Percentiles rank a stretch among this genome's conserved stretches.
phyloP scores from a whole-genome alignment of 2,888 invertebrate species.

The Agrochola litura region DNA sequence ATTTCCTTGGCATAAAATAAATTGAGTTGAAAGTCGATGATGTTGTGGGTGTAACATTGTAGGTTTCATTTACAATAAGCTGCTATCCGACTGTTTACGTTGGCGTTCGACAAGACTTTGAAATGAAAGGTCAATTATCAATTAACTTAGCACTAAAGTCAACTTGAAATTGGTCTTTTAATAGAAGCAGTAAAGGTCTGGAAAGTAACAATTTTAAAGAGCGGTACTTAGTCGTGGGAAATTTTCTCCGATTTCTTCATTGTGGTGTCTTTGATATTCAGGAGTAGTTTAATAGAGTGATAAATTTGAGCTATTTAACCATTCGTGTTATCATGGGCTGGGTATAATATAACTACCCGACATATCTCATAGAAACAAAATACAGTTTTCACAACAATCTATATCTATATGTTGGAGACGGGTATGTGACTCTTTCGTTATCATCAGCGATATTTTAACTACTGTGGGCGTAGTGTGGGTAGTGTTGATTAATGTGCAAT shows the following conservation, averaged over 20 bases:
- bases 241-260: background rate
- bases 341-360: background rate
- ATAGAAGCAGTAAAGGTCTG: background rate
- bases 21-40: constrained; percentile 35
- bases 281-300: too few relatives aligned
- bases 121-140: background rate
- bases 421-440: too few relatives aligned
- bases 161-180: background rate
- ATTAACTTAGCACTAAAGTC: background rate
- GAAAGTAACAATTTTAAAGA: background rate
- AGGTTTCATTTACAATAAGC: background rate
- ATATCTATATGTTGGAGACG: too few relatives aligned
- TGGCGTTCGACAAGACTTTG: background rate
- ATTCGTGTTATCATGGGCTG: background rate
- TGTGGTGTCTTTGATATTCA: background rate
- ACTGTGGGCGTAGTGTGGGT: too few relatives aligned
- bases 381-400: background rate
- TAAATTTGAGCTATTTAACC: too few relatives aligned
- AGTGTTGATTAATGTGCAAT: too few relatives aligned
- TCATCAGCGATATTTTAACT: too few relatives aligned
- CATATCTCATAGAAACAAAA: background rate
- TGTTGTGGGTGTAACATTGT: background rate
- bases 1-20: constrained; percentile 28
- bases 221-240: background rate
- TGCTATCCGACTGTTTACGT: background rate